These are phyloP conservation scores for Hanleya hanleyi DNA, from an alignment of 2,888 invertebrate species.

Conservation along the genomic window DNA sequence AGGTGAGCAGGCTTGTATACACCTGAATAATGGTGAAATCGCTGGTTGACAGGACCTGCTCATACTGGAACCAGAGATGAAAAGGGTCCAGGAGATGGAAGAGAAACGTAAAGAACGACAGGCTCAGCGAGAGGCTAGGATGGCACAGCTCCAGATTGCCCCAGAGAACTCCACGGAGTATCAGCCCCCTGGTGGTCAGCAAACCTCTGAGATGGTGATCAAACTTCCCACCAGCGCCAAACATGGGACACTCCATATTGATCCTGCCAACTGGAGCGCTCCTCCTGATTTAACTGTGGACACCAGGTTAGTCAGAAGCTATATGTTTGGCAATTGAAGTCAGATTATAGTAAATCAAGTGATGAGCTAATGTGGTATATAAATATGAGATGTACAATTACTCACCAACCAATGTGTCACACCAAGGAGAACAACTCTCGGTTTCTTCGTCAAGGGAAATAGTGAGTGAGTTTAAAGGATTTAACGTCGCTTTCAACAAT, in stretches of 20 bases:
- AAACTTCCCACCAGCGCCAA: neutral
- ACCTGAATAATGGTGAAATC: too few species aligned
- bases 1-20: too few species aligned
- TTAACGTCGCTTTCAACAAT: too few species aligned
- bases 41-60: neutral
- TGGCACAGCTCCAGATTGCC: neutral
- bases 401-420: too few species aligned
- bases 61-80: neutral
- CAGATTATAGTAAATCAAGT: too few species aligned
- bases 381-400: too few species aligned
- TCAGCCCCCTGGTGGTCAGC: neutral
- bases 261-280: neutral
- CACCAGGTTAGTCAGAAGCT: neutral
- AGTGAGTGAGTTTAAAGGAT: too few species aligned
- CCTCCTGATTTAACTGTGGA: neutral
- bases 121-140: neutral
- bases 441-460: too few species aligned
- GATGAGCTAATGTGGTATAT: too few species aligned
- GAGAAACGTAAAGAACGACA: neutral
- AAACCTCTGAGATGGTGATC: neutral
- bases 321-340: too few species aligned
- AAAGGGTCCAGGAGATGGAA: neutral
- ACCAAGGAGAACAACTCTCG: too few species aligned
- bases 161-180: too few species aligned
- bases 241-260: neutral